Evolutionary conservation across 2,113 vertebrate species (phyloP), one percentile per base, ranked within the genome.

Genomic region (Vulpes ferrilata): DNA sequence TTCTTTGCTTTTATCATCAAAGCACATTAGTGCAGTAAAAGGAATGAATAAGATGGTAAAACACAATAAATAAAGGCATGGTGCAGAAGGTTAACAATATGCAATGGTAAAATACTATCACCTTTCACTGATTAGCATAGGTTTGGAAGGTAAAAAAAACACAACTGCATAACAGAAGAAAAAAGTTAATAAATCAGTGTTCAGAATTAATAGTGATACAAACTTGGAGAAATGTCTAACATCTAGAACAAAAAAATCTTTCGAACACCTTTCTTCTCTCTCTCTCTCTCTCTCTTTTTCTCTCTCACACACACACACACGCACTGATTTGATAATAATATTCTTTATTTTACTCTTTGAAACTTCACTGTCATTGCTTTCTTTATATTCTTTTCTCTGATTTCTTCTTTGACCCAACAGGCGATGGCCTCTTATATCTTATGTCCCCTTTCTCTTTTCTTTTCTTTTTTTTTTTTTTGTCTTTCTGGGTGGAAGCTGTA

Each of bases 1-100:
- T 91, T 85, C 79, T 97, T 92, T 53, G 82, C 55, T 97, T 57
- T 93, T 97, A 92, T 82, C 48, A 95, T 93, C 73, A 79, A 90
- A 90, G 7, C 23, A 27, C 3, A 95, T 88, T 84, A 96, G n/a
- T 35, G 74, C 2, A 11, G 98, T 62, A 73, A 96, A 97, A 12
- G 74, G 88, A 91, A 95, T 51, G 96, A 97, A 96, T 82, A 88
- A 86, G 5, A 16, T 73, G 17, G 1, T 1, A n/a, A 8, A 74
- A 30, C 27, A 96, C 11, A 90, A 94, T 93, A 97, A 94, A 74
- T 92, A 94, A 97, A 91, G 27, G 8, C 20, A 86, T 12, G 7
- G 48, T 71, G 38, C 65, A 80, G 43, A 20, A 98, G 48, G 78
- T 65, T 94, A 97, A 91, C 8, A 86, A 57, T 38, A 57, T 69